Evolutionary conservation across 1,140 invertebrate genomes (phyloP).

Genomic region (Scaptomyza graminum): DNA sequence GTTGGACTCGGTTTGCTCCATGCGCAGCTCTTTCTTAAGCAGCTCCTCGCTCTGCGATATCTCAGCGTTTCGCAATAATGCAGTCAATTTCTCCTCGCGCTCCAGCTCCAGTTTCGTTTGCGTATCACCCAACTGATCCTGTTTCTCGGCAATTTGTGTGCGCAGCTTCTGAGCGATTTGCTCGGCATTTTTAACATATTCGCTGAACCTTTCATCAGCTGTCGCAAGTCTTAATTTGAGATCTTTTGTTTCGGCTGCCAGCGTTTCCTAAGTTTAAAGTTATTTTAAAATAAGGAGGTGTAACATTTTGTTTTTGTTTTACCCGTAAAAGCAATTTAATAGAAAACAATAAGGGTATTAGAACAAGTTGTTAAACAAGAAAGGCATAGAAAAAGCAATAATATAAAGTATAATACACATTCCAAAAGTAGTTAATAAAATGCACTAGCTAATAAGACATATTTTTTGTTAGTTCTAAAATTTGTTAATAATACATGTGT

Average conservation of each 20-base stretch:
- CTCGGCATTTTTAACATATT: constrained; percentile 78
- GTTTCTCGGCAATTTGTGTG: constrained; percentile 57
- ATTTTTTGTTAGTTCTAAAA: constrained; percentile 33
- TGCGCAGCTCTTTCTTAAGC: constrained; percentile 88
- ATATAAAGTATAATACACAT: constrained; percentile 25
- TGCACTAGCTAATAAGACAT: constrained; percentile 33
- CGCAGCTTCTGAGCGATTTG: constrained; percentile 68
- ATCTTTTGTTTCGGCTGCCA: constrained; percentile 69
- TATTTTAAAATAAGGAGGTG: constrained; percentile 25
- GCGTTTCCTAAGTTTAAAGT: constrained; percentile 62
- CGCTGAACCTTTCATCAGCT: constrained; percentile 77
- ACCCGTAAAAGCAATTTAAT: constrained; percentile 28
- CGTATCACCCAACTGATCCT: constrained; percentile 62
- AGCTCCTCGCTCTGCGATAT: constrained; percentile 92
- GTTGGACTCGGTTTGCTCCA: constrained; percentile 79
- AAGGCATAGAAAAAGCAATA: constrained; percentile 34
- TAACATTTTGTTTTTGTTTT: constrained; percentile 25
- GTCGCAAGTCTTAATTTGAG: constrained; percentile 65
- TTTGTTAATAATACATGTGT: constrained; percentile 1
- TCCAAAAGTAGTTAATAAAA: constrained; percentile 1
- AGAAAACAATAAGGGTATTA: constrained; percentile 11
- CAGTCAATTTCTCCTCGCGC: constrained; percentile 90
- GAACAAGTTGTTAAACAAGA: constrained; percentile 40
- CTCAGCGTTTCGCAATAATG: constrained; percentile 91
- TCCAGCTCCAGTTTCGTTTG: constrained; percentile 84